phyloP scores from a whole-genome alignment of 2,888 invertebrate genomes.

The Euphydryas editha region DNA sequence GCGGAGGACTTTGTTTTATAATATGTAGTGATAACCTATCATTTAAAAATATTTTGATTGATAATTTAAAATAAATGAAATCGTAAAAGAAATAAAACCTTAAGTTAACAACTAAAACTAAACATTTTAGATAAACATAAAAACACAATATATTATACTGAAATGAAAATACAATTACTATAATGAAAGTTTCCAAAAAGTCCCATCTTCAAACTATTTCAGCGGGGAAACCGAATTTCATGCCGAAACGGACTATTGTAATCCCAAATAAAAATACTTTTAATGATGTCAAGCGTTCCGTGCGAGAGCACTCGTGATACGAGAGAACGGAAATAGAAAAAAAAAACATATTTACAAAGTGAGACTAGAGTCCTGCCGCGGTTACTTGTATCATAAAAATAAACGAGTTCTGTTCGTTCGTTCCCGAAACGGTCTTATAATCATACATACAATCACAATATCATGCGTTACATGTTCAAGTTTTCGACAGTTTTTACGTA shows the following conservation, averaged over 20 bases:
- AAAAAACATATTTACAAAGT: not conserved
- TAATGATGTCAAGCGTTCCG: constrained; percentile 30
- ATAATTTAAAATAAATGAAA: too few relatives aligned
- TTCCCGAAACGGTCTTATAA: too few relatives aligned
- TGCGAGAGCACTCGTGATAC: constrained; percentile 13
- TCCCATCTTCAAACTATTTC: constrained; percentile 19
- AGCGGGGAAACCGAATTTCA: constrained; percentile 23
- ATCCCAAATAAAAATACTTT: constrained; percentile 29
- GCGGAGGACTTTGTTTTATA: too few relatives aligned
- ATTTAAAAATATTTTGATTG: too few relatives aligned
- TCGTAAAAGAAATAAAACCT: too few relatives aligned
- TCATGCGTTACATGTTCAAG: too few relatives aligned
- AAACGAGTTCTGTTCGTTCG: too few relatives aligned
- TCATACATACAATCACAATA: too few relatives aligned
- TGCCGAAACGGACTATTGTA: constrained; percentile 23
- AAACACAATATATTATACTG: not conserved
- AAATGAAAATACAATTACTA: constrained; percentile 17
- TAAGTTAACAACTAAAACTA: too few relatives aligned
- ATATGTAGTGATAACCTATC: too few relatives aligned
- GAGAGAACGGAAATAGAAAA: constrained; percentile 5
- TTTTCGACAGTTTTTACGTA: too few relatives aligned
- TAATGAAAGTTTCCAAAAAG: constrained; percentile 23
- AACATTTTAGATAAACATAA: not conserved
- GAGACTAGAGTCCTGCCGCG: not conserved
- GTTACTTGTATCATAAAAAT: not conserved